Evolutionary conservation across 1,140 invertebrate genomes (phyloP).

Genomic region (Limonius californicus): DNA sequence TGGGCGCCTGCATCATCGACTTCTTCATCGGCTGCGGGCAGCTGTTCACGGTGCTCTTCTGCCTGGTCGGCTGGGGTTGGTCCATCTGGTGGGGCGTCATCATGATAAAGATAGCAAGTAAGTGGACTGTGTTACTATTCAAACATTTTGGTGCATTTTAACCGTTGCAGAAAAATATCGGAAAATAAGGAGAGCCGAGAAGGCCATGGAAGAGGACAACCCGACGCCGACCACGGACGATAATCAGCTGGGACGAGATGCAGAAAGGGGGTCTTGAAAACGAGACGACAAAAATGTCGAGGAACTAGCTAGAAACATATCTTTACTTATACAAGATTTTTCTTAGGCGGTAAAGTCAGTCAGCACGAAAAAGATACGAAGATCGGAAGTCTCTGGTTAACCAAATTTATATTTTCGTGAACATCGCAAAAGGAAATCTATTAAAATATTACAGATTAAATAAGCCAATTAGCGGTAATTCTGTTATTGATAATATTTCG

Average conservation of each 20-base stretch:
- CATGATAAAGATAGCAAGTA: constrained; percentile 74
- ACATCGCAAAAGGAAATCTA: too few species aligned
- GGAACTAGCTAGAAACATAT: background rate
- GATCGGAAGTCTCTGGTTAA: too few species aligned
- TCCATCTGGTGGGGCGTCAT: constrained; percentile 94
- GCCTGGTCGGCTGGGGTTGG: constrained; percentile 96
- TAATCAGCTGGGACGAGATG: constrained; percentile 21
- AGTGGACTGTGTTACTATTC: constrained; percentile 42
- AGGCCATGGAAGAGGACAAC: background rate
- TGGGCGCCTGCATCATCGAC: constrained; percentile 79
- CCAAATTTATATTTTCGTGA: too few species aligned
- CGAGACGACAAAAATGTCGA: background rate
- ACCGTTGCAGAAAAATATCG: constrained; percentile 15
- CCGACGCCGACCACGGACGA: background rate
- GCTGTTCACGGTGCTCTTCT: constrained; percentile 89
- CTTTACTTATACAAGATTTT: background rate
- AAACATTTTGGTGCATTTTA: background rate
- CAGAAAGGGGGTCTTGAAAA: constrained; percentile 31
- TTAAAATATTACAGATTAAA: too few species aligned
- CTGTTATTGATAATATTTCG: too few species aligned
- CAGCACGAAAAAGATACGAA: too few species aligned
- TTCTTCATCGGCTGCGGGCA: constrained; percentile 80
- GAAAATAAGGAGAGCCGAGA: background rate
- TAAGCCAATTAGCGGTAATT: too few species aligned
- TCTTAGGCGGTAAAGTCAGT: too few species aligned